Percentiles rank a stretch among this genome's conserved stretches.
phyloP scores from a whole-genome alignment of 2,113 vertebrate genomes.

The Mesoclemmys tuberculata region DNA sequence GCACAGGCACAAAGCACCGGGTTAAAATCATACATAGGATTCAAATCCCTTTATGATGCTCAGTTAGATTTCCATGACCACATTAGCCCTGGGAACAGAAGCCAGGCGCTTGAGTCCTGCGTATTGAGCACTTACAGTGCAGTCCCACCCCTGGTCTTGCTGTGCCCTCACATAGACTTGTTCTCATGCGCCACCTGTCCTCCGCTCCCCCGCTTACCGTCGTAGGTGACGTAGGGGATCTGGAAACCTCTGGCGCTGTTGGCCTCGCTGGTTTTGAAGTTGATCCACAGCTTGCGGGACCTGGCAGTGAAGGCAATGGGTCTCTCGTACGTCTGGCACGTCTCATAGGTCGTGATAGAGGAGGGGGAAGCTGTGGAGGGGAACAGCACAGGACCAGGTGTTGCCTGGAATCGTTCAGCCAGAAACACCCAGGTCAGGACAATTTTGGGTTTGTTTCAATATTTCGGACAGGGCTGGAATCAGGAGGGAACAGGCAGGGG shows the following conservation, averaged over 20 bases:
- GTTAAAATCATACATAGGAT: not conserved
- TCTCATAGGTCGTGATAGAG: constrained; percentile 98
- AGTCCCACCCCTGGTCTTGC: not conserved
- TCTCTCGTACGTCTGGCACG: constrained; percentile 96
- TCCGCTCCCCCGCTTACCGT: constrained; percentile 80
- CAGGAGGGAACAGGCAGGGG: not conserved
- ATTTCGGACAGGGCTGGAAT: not conserved
- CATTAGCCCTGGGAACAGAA: not conserved
- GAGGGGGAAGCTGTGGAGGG: constrained; percentile 88
- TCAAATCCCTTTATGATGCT: not conserved
- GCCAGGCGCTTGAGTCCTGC: not conserved
- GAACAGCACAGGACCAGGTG: not conserved
- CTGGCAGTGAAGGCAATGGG: constrained; percentile 98
- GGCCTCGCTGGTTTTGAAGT: constrained; percentile 96
- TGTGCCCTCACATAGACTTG: too few relatives aligned
- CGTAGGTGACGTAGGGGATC: constrained; percentile 97
- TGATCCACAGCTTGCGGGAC: constrained; percentile 96
- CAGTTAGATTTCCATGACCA: not conserved
- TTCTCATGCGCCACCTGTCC: not conserved
- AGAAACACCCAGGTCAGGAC: not conserved
- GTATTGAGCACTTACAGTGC: not conserved
- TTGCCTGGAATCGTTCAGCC: not conserved
- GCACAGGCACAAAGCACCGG: not conserved
- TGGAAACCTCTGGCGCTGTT: constrained; percentile 97
- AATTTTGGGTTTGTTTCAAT: not conserved